A percentile compares a stretch with the other conserved stretches of the same genome.
Conservation (phyloP, 2,113 vertebrate genomes). For the Pandion haliaetus region DNA sequence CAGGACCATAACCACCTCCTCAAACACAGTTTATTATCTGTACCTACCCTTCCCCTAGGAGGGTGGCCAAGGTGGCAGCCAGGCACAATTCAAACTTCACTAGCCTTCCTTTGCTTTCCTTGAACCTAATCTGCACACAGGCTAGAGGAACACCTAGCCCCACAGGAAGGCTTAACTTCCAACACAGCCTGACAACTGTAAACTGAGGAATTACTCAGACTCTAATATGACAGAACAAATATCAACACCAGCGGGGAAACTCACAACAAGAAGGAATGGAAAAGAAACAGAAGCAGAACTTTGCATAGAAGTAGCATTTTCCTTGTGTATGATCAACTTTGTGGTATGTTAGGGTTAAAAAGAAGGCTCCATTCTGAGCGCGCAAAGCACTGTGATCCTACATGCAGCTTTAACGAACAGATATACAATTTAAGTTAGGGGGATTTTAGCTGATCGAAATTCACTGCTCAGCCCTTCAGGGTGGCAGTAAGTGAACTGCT, state of each 20-base stretch:
- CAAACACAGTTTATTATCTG: background rate
- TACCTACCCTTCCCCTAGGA: background rate
- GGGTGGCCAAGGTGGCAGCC: too few species aligned
- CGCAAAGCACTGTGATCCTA: background rate
- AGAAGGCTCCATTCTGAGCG: background rate
- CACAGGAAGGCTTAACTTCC: background rate
- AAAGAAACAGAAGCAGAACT: background rate
- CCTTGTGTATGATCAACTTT: background rate
- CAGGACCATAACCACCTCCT: background rate
- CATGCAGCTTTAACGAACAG: background rate
- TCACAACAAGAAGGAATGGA: background rate
- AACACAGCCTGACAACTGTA: background rate
- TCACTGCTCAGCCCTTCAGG: background rate
- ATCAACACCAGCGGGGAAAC: background rate
- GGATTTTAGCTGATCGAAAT: background rate
- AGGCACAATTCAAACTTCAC: background rate
- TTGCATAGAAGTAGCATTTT: background rate
- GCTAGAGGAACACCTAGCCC: background rate
- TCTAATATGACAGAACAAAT: background rate
- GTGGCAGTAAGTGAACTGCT: background rate
- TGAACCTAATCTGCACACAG: background rate
- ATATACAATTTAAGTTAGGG: background rate
- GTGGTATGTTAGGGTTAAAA: background rate
- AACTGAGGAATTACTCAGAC: background rate
- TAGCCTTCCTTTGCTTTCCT: background rate